Conservation (phyloP, 2,113 vertebrate species). For the Nycticebus coucang region DNA sequence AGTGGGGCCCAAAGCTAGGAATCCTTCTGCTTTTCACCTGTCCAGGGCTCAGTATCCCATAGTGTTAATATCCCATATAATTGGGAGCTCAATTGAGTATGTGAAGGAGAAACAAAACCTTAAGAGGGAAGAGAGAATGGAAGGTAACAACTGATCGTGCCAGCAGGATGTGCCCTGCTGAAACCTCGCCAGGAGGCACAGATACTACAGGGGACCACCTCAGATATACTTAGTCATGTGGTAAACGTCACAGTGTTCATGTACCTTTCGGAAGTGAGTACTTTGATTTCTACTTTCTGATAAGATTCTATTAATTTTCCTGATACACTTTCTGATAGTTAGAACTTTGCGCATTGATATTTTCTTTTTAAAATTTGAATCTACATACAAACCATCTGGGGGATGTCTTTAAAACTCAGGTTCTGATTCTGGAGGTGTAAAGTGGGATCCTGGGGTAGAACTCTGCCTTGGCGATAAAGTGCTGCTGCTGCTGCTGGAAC, state of each 20-base stretch:
- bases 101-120: background rate
- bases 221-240: background rate
- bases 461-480: background rate
- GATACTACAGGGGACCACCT: background rate
- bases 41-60: background rate
- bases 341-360: background rate
- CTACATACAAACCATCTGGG: background rate
- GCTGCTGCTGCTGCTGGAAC: too few species aligned
- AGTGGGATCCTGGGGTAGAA: background rate
- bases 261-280: background rate
- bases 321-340: background rate
- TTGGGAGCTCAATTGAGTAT: background rate
- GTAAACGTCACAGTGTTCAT: background rate
- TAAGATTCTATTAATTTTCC: background rate
- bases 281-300: background rate
- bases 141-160: too few species aligned
- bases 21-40: too few species aligned
- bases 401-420: background rate
- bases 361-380: background rate
- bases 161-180: too few species aligned
- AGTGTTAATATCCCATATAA: too few species aligned
- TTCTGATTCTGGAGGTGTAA: background rate
- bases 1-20: background rate
- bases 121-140: background rate
- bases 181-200: background rate